phyloP scores from a whole-genome alignment of 2,113 vertebrate genomes.

The Colaptes auratus region DNA sequence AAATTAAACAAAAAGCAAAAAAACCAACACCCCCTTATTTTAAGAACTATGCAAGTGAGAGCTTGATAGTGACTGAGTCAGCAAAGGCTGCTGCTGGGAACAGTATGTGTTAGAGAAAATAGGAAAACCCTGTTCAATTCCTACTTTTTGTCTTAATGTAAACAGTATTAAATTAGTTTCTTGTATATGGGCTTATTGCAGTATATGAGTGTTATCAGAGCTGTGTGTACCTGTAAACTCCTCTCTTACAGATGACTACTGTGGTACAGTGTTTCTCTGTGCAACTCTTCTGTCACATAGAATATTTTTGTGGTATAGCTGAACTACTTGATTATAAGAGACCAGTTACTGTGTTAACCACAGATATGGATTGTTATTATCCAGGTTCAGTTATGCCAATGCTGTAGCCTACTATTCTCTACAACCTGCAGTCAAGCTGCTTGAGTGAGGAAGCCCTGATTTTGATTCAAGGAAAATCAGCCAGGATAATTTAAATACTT shows the following conservation, averaged over 20 bases:
- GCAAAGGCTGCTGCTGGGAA: not conserved
- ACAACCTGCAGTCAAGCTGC: not conserved
- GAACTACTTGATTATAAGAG: not conserved
- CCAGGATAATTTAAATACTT: not conserved
- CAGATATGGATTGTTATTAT: not conserved
- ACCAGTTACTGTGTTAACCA: not conserved
- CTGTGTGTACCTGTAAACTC: not conserved
- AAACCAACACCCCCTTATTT: not conserved
- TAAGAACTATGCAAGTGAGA: not conserved
- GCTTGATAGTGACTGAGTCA: not conserved
- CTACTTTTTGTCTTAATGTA: not conserved
- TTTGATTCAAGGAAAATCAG: not conserved
- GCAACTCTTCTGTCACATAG: not conserved
- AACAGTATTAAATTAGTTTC: not conserved
- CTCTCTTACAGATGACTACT: not conserved
- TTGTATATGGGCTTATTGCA: not conserved
- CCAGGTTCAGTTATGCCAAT: not conserved
- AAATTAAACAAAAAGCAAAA: not conserved
- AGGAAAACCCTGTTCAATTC: not conserved
- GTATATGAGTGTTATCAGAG: not conserved
- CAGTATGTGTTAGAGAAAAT: not conserved
- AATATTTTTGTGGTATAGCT: not conserved
- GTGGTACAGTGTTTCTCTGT: not conserved
- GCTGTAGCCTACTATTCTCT: not conserved
- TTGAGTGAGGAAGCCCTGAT: not conserved